These are phyloP conservation scores for Pogonocherus hispidulus DNA, from an alignment of 2,888 invertebrate species.

Conservation along the genomic window DNA sequence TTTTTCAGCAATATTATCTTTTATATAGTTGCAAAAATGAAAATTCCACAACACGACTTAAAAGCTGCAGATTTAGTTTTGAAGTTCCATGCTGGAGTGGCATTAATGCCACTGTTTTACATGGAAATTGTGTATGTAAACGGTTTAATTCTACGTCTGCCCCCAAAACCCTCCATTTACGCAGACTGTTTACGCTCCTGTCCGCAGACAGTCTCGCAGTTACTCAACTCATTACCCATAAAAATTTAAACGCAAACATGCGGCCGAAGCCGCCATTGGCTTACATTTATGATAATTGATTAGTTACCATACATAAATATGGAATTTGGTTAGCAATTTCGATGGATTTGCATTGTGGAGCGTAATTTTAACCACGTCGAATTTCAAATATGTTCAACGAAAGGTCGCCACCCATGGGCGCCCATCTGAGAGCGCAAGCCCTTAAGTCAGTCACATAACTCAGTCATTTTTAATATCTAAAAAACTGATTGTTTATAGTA, in stretches of 20 bases:
- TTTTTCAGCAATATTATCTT: no score
- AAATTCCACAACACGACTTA: no score
- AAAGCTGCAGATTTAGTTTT: no score
- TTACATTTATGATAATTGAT: conserved; percentile 7
- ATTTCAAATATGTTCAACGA: conserved; percentile 23
- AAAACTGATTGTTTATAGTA: no score
- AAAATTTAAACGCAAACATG: conserved; percentile 4
- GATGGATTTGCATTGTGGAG: conserved; percentile 20
- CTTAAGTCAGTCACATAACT: no score
- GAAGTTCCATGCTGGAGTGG: no score
- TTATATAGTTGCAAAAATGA: no score
- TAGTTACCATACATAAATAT: conserved; percentile 8
- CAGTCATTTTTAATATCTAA: no score
- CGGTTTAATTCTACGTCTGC: neutral
- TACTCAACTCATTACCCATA: neutral
- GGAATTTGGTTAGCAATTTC: conserved; percentile 18
- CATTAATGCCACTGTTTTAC: neutral
- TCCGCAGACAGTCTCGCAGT: neutral
- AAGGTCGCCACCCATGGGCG: no score
- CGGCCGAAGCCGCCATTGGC: conserved; percentile 1
- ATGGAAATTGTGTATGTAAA: neutral
- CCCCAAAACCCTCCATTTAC: neutral
- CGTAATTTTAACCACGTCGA: conserved; percentile 14
- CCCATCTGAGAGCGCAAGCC: no score
- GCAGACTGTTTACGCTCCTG: neutral